Evolutionary conservation across 2,797 vertebrate genomes (phyloP).

Genomic region (Liasis olivaceus): DNA sequence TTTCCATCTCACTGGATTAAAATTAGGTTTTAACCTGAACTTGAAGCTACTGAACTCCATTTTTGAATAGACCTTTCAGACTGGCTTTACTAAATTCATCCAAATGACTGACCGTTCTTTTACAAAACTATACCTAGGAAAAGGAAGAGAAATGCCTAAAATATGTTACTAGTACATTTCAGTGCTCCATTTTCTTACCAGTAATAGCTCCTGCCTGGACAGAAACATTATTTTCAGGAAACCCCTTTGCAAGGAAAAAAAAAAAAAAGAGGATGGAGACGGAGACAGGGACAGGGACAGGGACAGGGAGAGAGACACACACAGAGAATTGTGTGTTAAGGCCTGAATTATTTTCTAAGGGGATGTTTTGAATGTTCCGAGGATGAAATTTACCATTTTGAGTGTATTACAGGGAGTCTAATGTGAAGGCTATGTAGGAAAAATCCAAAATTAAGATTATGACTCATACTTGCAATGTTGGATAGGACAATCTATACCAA

Average conservation of each 20-base stretch:
- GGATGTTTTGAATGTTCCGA: not conserved
- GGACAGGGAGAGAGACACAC: no score
- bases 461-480: not conserved
- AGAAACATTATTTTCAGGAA: not conserved
- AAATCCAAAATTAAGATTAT: constrained; percentile 3
- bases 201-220: not conserved
- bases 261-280: no score
- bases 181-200: not conserved
- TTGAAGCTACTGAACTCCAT: not conserved
- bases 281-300: no score
- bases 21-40: not conserved
- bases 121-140: not conserved
- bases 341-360: not conserved
- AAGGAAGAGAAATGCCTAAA: not conserved
- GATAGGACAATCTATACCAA: not conserved
- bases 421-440: not conserved
- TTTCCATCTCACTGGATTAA: not conserved
- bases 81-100: not conserved
- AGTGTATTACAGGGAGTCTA: not conserved
- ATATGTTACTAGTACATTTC: not conserved
- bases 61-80: not conserved
- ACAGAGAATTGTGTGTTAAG: not conserved
- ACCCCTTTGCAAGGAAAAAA: not conserved
- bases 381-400: not conserved
- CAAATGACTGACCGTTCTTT: not conserved